Evolutionary conservation across 2,113 vertebrate genomes (phyloP).

Genomic region (Collichthys lucidus): DNA sequence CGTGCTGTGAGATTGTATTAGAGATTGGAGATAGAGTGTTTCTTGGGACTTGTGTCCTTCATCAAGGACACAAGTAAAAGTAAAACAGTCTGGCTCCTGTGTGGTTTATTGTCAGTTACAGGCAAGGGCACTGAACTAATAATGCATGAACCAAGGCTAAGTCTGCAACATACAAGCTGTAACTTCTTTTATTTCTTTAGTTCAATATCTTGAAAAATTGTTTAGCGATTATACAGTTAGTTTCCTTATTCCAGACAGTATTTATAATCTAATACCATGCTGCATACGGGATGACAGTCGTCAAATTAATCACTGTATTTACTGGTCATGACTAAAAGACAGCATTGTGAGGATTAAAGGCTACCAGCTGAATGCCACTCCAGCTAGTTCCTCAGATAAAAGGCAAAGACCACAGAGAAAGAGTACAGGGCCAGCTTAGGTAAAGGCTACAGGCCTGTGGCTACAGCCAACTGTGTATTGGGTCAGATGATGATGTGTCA

Average conservation of each 20-base stretch:
- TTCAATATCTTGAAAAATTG: not conserved
- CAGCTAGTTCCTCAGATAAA: constrained; percentile 49
- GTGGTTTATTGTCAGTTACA: not conserved
- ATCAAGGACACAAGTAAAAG: constrained; percentile 45
- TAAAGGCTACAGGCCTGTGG: constrained; percentile 60
- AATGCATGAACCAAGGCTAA: not conserved
- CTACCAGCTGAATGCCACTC: constrained; percentile 57
- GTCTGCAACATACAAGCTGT: not conserved
- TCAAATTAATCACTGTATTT: constrained; percentile 34
- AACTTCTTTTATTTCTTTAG: not conserved
- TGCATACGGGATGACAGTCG: not conserved
- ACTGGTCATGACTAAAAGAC: constrained; percentile 19
- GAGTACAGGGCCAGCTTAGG: constrained; percentile 52
- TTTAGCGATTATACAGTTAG: not conserved
- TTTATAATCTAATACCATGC: constrained; percentile 19
- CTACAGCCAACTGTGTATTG: constrained; percentile 66
- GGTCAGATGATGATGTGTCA: constrained; percentile 63
- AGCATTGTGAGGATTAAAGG: constrained; percentile 50
- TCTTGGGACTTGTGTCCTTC: constrained; percentile 38
- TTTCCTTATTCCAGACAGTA: not conserved
- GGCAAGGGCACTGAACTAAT: not conserved
- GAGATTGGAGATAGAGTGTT: constrained; percentile 49
- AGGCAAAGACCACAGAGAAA: constrained; percentile 43
- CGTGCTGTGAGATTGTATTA: constrained; percentile 48
- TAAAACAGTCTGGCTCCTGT: not conserved